Base-by-base conservation (phyloP, 1,140 invertebrate species). In the Pogonus chalceus region DNA sequence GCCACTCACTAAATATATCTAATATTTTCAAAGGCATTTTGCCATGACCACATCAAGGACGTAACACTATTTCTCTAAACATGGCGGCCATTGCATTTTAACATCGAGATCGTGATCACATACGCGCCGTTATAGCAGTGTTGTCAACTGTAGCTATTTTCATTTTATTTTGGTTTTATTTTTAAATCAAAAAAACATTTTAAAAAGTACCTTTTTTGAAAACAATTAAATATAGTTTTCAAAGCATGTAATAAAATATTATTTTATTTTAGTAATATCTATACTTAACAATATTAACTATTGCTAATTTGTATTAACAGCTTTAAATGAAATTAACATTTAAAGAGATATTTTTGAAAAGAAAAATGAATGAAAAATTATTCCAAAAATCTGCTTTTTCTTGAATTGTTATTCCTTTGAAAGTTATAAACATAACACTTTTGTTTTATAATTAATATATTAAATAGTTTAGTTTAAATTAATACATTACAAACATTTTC, bases 41-140 rank as follows among this genome's bases (percentile, higher is more conserved):
- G 72, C 67, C 65, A 61, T 67, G 68, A 65, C 69, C 70, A 67
- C 65, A 69, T 71, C 70, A 76, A 75, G 72, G 73, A 75, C 76
- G 68, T 69, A 69, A 67, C 63, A 63, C 65, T 67, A 67, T 71
- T 71, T 69, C 69, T 69, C 69, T 69, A 74, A 78, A 79, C 76
- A 79, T 79, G 77, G 78, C 77, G 76, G 75, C 72, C 62, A 49
- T 39, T 49, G 52, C 39, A 31, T 39, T 16, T 7, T 14, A 12
- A 31, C 18, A n/a, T 16, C 12, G 12, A 60, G 54, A 65, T 57
- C 10, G 23, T 51, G 52, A 56, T 51, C 52, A 59, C 56, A 52
- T 58, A 55, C 50, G 51, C 51, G 23, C 39, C 53, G 56, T 49
- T 20, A 48, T 31, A 48, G 23, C 56, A 46, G 48, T 55, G 53